Percentiles rank a stretch among this genome's conserved stretches.
These are phyloP conservation scores for Botia kubotai DNA, from an alignment of 2,797 vertebrate species.

Conservation along the genomic window DNA sequence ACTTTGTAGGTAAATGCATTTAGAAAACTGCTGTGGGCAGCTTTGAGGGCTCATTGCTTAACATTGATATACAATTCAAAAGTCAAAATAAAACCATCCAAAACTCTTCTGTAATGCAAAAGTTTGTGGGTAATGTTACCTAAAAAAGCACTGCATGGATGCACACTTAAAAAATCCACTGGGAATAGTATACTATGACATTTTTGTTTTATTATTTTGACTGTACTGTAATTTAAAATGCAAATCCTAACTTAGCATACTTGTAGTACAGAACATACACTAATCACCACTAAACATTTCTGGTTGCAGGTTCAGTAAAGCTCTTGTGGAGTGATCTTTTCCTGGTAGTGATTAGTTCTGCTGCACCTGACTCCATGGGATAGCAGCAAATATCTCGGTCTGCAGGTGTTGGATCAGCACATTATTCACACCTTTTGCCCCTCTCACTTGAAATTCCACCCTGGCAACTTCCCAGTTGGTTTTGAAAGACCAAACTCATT, in stretches of 20 bases:
- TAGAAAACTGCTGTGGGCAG: neutral
- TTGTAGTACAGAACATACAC: neutral
- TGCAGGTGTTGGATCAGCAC: slow-evolving; percentile 53
- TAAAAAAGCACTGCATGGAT: neutral
- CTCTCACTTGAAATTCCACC: slow-evolving; percentile 39
- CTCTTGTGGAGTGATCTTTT: slow-evolving; percentile 7
- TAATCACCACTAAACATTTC: neutral
- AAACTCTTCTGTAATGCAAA: neutral
- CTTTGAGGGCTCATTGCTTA: neutral
- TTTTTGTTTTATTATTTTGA: neutral
- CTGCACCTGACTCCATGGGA: neutral
- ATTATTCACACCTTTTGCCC: slow-evolving; percentile 66
- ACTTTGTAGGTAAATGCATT: neutral
- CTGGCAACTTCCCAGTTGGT: slow-evolving; percentile 41
- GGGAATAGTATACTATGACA: neutral
- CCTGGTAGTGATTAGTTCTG: neutral
- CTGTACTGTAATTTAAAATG: neutral
- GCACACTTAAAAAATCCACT: neutral
- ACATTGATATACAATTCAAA: neutral
- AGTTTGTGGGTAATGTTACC: neutral
- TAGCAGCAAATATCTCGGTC: slow-evolving; percentile 41
- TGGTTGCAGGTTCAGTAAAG: neutral
- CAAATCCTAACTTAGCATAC: neutral
- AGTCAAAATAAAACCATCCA: neutral
- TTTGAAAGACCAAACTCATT: slow-evolving; percentile 53